Conservation (phyloP, 2,113 vertebrate genomes). For the Erythrocercus mccallii region DNA sequence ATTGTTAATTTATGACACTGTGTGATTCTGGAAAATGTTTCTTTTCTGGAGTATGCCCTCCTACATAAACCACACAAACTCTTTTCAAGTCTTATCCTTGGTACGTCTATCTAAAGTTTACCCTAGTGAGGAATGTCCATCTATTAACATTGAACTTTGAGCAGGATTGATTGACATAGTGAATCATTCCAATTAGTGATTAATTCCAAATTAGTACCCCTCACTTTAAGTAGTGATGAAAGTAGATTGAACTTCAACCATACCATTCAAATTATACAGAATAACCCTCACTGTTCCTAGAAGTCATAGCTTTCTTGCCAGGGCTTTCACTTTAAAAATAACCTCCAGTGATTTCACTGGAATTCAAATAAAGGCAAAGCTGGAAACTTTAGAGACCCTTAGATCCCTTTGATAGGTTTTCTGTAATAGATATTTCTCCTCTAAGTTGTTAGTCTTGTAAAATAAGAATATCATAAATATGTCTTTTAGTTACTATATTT, state of each 20-base stretch:
- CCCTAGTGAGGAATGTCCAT: not conserved
- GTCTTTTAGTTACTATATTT: not conserved
- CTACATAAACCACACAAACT: not conserved
- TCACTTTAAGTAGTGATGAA: not conserved
- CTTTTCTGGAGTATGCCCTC: not conserved
- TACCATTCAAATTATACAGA: not conserved
- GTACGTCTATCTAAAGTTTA: not conserved
- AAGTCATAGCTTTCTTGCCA: not conserved
- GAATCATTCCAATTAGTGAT: not conserved
- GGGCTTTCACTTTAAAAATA: not conserved
- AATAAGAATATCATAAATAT: not conserved
- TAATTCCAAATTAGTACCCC: not conserved
- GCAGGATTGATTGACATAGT: not conserved
- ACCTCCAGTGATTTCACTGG: not conserved
- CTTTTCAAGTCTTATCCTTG: not conserved
- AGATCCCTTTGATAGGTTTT: not conserved
- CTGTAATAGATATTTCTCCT: not conserved
- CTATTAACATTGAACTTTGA: not conserved
- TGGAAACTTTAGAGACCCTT: not conserved
- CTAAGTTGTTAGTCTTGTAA: not conserved
- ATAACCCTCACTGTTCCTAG: not conserved
- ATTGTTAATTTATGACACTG: not conserved
- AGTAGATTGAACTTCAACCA: not conserved
- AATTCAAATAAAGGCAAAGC: not conserved
- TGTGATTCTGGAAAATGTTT: not conserved